A percentile compares a stretch with the other conserved stretches of the same genome.
Conservation (phyloP, 92 coral and sea anemone species). For the Epizoanthus ramosus region DNA sequence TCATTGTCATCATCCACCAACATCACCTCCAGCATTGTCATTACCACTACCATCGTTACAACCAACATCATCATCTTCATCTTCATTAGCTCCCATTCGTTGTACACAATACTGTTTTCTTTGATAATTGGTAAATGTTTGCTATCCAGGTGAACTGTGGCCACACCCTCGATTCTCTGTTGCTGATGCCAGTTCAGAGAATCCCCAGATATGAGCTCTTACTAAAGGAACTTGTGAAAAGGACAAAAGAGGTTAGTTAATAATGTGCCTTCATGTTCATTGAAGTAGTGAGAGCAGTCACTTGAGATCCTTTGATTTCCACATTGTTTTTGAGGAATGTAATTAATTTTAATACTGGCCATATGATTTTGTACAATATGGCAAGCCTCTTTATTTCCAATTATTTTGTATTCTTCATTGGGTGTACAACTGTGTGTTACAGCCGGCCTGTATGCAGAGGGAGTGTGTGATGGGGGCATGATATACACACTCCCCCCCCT, state of each 20-base stretch:
- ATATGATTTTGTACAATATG: background rate
- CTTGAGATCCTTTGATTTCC: too few relatives aligned
- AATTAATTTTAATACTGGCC: too few relatives aligned
- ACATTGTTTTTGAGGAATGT: too few relatives aligned
- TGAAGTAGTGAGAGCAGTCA: too few relatives aligned
- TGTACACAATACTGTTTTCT: background rate
- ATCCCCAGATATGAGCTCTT: conserved; percentile 94
- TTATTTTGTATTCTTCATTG: background rate
- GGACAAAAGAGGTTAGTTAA: conserved; percentile 75
- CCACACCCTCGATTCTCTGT: conserved; percentile 79
- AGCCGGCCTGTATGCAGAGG: too few relatives aligned
- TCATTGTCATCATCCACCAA: background rate
- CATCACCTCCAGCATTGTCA: too few relatives aligned
- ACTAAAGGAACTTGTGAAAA: conserved; percentile 90
- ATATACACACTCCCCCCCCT: too few relatives aligned
- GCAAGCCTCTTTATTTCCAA: background rate
- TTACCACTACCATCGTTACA: background rate
- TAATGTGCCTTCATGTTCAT: too few relatives aligned
- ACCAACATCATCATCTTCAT: too few relatives aligned
- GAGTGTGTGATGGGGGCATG: too few relatives aligned
- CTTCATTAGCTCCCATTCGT: too few relatives aligned
- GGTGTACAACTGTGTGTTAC: too few relatives aligned
- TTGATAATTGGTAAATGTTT: background rate
- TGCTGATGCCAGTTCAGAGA: conserved; percentile 75
- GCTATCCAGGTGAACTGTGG: conserved; percentile 68